These are phyloP conservation scores for Catharus minimus DNA, from an alignment of 2,113 vertebrate species.

Conservation along the genomic window DNA sequence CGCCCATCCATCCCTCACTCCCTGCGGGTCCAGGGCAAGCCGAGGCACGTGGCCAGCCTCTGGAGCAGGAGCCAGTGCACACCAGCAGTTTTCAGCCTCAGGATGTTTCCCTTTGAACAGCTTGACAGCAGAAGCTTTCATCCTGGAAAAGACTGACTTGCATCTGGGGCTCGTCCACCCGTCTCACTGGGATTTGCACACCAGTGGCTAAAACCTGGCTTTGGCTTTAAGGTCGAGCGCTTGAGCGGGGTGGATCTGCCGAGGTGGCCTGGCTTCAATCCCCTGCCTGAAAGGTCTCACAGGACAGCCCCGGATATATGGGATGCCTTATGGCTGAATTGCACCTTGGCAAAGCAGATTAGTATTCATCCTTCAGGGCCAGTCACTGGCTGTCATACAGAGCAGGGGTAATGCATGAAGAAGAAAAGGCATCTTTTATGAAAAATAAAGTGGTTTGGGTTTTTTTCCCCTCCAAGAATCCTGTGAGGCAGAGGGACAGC, in stretches of 20 bases:
- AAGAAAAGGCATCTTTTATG: conserved; percentile 6
- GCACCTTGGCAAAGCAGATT: conserved; percentile 27
- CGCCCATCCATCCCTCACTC: neutral
- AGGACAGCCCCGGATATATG: neutral
- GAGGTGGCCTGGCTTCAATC: neutral
- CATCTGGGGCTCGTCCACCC: fast-evolving
- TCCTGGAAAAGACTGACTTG: neutral
- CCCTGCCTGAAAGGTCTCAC: neutral
- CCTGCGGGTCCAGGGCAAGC: too few relatives aligned
- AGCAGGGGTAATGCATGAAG: neutral
- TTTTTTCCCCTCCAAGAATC: neutral
- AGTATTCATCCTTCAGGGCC: neutral
- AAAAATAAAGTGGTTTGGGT: neutral
- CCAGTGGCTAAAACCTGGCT: neutral
- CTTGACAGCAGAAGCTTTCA: neutral
- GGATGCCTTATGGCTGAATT: neutral
- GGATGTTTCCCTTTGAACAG: neutral
- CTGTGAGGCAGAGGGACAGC: neutral
- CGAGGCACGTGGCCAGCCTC: neutral
- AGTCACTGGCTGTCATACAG: neutral
- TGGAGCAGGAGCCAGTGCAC: neutral
- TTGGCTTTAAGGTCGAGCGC: neutral
- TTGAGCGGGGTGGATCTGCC: neutral
- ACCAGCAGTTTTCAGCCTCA: neutral
- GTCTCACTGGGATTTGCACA: neutral